Evolutionary conservation across 2,113 vertebrate species (phyloP).

Genomic region (Grammomys dolichurus): DNA sequence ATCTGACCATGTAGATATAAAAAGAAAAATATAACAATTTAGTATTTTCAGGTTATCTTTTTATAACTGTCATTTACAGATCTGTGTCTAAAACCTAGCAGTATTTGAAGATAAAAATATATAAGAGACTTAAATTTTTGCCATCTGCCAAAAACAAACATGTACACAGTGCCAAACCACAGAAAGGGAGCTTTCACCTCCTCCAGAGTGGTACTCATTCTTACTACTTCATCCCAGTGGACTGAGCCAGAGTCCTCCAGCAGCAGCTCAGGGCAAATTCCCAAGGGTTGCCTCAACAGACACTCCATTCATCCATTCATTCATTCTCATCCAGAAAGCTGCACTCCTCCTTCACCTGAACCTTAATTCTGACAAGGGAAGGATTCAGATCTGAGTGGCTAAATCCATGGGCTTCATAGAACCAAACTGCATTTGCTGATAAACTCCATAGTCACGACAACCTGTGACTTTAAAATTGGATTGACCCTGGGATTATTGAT

Average conservation of each 20-base stretch:
- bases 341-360: background rate
- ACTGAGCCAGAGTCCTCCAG: background rate
- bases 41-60: slow-evolving; percentile 35
- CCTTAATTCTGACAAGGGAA: background rate
- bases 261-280: background rate
- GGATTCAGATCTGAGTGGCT: background rate
- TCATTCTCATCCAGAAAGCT: slow-evolving; percentile 5
- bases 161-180: background rate
- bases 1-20: background rate
- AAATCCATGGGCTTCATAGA: background rate
- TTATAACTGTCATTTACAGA: slow-evolving; percentile 32
- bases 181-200: background rate
- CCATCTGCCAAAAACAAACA: background rate
- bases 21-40: slow-evolving; percentile 14
- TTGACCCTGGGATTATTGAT: background rate
- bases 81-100: slow-evolving; percentile 39
- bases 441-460: background rate
- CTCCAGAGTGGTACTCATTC: background rate
- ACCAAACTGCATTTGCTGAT: background rate
- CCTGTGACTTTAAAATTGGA: background rate
- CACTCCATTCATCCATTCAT: background rate
- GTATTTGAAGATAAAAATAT: slow-evolving; percentile 51
- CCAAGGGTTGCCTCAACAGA: background rate
- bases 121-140: slow-evolving; percentile 22
- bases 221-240: background rate